phyloP scores from a whole-genome alignment of 2,888 invertebrate genomes.

The Theodoxus fluviatilis region DNA sequence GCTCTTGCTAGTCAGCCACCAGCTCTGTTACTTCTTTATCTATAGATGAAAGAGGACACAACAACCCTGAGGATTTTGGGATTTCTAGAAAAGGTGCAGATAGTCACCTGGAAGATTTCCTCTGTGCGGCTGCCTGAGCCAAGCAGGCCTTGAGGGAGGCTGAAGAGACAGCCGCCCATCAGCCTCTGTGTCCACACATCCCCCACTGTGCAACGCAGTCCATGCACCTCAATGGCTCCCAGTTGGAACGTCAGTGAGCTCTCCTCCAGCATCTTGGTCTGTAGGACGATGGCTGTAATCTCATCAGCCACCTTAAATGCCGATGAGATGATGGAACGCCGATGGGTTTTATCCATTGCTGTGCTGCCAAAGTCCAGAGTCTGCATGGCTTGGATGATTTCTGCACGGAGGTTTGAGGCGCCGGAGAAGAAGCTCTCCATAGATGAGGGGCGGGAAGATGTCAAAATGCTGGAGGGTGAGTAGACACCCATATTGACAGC shows the following conservation, averaged over 20 bases:
- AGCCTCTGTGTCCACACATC: conserved; percentile 25
- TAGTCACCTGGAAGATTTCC: conserved; percentile 36
- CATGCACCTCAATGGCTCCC: conserved; percentile 33
- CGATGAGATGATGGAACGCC: conserved; percentile 33
- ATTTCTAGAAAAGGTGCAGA: not conserved
- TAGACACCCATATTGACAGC: conserved; percentile 38
- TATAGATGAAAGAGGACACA: not conserved
- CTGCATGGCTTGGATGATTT: conserved; percentile 23
- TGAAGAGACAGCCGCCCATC: conserved; percentile 29
- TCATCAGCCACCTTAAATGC: conserved; percentile 35
- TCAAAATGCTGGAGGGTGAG: no score
- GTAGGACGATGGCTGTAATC: conserved; percentile 37
- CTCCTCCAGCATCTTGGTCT: conserved; percentile 40
- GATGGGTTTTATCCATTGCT: conserved; percentile 31
- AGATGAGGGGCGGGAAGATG: no score
- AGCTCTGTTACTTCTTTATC: no score
- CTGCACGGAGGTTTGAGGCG: conserved; percentile 31
- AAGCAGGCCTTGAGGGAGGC: conserved; percentile 27
- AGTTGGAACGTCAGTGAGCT: conserved; percentile 27
- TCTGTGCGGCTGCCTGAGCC: conserved; percentile 25
- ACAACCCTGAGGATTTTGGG: not conserved
- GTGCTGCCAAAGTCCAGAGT: conserved; percentile 26
- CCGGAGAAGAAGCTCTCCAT: conserved; percentile 28
- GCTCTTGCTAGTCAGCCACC: no score
- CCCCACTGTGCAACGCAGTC: conserved; percentile 27